phyloP scores from a whole-genome alignment of 1,140 invertebrate genomes.

The Polyergus mexicanus region DNA sequence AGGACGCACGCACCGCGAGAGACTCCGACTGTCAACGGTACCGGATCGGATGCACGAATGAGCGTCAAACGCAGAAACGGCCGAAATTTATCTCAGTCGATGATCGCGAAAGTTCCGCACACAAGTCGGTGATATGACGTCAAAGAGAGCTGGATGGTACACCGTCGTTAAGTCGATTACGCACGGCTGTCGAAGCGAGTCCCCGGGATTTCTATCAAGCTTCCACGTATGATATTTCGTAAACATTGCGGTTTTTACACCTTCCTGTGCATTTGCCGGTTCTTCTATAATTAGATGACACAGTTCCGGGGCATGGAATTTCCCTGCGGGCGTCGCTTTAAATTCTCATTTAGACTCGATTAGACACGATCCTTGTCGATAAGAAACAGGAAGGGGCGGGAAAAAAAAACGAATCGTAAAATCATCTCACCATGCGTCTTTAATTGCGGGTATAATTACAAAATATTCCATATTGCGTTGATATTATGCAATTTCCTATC shows the following conservation, averaged over 20 bases:
- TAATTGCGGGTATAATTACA: slow-evolving; percentile 14
- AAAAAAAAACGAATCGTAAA: background rate
- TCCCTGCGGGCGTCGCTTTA: background rate
- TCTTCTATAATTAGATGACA: slow-evolving; percentile 47
- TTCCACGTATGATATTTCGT: slow-evolving; percentile 2
- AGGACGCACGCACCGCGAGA: background rate
- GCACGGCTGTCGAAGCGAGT: slow-evolving; percentile 1
- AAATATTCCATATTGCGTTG: background rate
- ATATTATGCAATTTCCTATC: slow-evolving; percentile 11
- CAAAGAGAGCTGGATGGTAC: slow-evolving; percentile 33
- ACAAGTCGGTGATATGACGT: slow-evolving; percentile 25
- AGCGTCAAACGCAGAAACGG: background rate
- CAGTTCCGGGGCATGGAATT: slow-evolving; percentile 15
- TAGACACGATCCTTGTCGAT: background rate
- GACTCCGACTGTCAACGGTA: slow-evolving; percentile 8
- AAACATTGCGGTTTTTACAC: slow-evolving; percentile 7
- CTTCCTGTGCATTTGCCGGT: background rate
- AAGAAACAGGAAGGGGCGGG: no score
- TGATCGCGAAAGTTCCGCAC: slow-evolving; percentile 21
- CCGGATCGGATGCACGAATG: slow-evolving; percentile 6
- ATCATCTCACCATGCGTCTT: background rate
- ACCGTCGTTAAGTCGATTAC: slow-evolving; percentile 34
- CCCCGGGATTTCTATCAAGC: background rate
- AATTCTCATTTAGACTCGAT: background rate
- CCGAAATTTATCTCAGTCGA: slow-evolving; percentile 51